phyloP scores from a whole-genome alignment of 2,888 invertebrate genomes.

The Eupithecia vulgata region DNA sequence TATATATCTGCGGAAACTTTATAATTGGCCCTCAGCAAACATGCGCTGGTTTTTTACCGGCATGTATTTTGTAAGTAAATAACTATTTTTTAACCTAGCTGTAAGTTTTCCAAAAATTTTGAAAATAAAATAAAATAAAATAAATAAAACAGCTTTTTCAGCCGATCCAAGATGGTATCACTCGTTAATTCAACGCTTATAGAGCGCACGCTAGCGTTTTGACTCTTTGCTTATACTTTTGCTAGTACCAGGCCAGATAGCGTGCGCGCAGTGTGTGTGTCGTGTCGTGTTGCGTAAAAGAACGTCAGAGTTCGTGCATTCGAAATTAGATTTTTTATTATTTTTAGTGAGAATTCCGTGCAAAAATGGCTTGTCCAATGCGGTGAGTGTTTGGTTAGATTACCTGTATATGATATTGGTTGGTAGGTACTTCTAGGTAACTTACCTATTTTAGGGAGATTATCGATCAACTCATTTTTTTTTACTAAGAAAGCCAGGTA shows the following conservation, averaged over 20 bases:
- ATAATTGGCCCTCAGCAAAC: no score
- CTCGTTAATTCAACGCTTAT: background rate
- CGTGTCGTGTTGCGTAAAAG: background rate
- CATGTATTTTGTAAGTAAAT: no score
- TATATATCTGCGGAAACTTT: no score
- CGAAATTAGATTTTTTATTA: constrained; percentile 34
- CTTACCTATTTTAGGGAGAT: no score
- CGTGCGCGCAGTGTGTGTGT: constrained; percentile 59
- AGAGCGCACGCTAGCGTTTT: background rate
- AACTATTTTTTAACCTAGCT: no score
- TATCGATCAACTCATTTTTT: no score
- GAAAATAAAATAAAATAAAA: no score
- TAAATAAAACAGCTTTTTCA: background rate
- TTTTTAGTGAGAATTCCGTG: constrained; percentile 33
- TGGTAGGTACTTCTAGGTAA: no score
- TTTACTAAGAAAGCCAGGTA: no score
- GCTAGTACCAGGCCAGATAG: background rate
- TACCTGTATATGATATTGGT: no score
- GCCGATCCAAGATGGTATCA: background rate
- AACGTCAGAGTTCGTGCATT: constrained; percentile 38
- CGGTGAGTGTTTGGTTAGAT: constrained; percentile 56
- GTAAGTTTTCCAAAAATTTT: no score
- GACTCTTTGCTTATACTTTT: background rate
- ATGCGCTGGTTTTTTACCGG: no score
- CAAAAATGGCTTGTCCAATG: constrained; percentile 77